Evolutionary conservation across 2,888 invertebrate genomes (phyloP).

Genomic region (Neoaliturus tenellus): DNA sequence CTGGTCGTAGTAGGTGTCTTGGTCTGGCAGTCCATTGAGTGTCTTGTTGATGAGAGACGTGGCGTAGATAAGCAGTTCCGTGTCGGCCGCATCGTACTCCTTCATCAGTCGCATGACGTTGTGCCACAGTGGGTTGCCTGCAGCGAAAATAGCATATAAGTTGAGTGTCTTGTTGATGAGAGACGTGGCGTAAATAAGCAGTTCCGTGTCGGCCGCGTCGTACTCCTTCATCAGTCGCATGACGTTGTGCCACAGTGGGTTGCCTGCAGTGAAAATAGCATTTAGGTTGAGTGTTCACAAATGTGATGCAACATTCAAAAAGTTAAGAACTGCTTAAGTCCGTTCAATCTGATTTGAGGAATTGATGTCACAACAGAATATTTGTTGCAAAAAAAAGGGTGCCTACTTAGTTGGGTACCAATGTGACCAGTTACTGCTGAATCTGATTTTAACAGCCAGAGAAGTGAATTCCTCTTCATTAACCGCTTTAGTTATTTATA

Average conservation of each 20-base stretch:
- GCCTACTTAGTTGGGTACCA: too few relatives aligned
- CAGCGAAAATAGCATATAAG: too few relatives aligned
- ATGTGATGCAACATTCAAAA: too few relatives aligned
- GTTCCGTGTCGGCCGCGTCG: constrained; percentile 97
- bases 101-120: constrained; percentile 90
- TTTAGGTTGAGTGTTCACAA: too few relatives aligned
- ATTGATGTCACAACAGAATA: too few relatives aligned
- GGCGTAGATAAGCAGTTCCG: constrained; percentile 96
- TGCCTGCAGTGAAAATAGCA: constrained; percentile 72
- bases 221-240: constrained; percentile 93
- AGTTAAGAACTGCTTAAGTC: too few relatives aligned
- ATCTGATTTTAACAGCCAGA: too few relatives aligned
- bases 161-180: constrained; percentile 96
- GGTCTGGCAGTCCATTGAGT: constrained; percentile 93
- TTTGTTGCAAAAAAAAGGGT: too few relatives aligned
- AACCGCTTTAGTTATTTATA: too few relatives aligned
- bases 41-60: constrained; percentile 98
- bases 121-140: constrained; percentile 83
- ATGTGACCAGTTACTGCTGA: too few relatives aligned
- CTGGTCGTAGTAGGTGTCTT: constrained; percentile 98
- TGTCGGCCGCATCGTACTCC: constrained; percentile 97
- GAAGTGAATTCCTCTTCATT: too few relatives aligned
- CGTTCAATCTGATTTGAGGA: too few relatives aligned
- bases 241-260: constrained; percentile 85
- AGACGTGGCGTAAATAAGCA: constrained; percentile 96